phyloP scores from a whole-genome alignment of 1,140 invertebrate species.

The Brachionus manjavacas region DNA sequence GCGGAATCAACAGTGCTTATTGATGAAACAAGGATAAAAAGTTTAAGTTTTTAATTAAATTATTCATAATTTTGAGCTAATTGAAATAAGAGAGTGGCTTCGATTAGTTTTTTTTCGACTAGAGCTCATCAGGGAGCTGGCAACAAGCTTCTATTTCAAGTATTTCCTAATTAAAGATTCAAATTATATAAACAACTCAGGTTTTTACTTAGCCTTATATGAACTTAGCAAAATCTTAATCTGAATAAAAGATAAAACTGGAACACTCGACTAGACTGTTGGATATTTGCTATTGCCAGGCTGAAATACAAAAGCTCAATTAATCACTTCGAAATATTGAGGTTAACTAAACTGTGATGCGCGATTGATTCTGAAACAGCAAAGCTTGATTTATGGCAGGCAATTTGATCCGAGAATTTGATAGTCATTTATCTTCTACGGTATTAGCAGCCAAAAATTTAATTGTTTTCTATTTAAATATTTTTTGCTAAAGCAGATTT shows the following conservation, averaged over 20 bases:
- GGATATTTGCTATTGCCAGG: neutral
- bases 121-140: neutral
- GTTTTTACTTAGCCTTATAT: neutral
- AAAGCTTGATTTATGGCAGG: conserved; percentile 5
- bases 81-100: neutral
- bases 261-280: neutral
- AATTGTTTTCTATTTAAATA: neutral
- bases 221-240: neutral
- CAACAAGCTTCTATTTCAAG: neutral
- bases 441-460: neutral
- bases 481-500: neutral
- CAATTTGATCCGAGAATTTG: neutral
- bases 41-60: neutral
- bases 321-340: conserved; percentile 15
- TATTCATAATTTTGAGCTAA: neutral
- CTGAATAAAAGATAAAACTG: neutral
- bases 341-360: neutral
- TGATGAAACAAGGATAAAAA: neutral
- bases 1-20: neutral
- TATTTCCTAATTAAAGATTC: conserved; percentile 24
- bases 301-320: neutral
- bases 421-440: neutral
- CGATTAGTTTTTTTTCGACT: neutral
- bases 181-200: neutral
- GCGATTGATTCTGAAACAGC: neutral